A percentile compares a stretch with the other conserved stretches of the same genome.
These are phyloP conservation scores for Sebastes hubbsi DNA, from an alignment of 2,797 vertebrate species.

Conservation along the genomic window DNA sequence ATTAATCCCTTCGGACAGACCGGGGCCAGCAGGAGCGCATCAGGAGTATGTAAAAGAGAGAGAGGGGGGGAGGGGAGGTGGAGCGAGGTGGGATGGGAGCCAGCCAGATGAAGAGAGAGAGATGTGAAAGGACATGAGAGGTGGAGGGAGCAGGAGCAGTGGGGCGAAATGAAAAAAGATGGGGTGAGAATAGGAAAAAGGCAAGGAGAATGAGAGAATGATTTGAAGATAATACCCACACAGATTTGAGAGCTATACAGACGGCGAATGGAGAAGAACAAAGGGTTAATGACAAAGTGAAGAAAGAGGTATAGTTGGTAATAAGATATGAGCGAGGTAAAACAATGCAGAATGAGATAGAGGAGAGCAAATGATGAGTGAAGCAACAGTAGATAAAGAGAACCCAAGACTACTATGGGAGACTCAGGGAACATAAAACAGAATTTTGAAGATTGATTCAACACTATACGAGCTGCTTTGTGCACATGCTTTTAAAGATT, in stretches of 20 bases:
- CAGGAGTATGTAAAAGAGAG: constrained; percentile 69
- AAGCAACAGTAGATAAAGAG: constrained; percentile 19
- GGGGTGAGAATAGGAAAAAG: constrained; percentile 21
- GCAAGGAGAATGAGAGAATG: constrained; percentile 24
- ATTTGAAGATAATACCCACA: constrained; percentile 17
- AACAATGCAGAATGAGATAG: neutral
- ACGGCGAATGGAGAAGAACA: neutral
- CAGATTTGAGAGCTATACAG: constrained; percentile 11
- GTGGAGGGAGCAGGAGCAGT: constrained; percentile 26
- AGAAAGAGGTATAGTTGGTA: neutral
- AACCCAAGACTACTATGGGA: neutral
- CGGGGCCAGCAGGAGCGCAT: constrained; percentile 66
- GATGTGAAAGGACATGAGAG: constrained; percentile 56
- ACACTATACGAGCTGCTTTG: neutral
- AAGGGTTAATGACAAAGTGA: neutral
- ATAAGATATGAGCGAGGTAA: neutral
- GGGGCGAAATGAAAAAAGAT: constrained; percentile 47
- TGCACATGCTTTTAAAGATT: constrained; percentile 23
- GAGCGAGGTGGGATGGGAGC: constrained; percentile 25
- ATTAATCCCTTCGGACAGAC: constrained; percentile 81
- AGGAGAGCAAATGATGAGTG: neutral
- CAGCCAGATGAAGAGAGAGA: constrained; percentile 37
- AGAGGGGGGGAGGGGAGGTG: neutral
- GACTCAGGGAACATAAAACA: constrained; percentile 12
- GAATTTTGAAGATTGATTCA: constrained; percentile 25